Evolutionary conservation across 2,888 invertebrate genomes (phyloP).

Genomic region (Lagria hirta): DNA sequence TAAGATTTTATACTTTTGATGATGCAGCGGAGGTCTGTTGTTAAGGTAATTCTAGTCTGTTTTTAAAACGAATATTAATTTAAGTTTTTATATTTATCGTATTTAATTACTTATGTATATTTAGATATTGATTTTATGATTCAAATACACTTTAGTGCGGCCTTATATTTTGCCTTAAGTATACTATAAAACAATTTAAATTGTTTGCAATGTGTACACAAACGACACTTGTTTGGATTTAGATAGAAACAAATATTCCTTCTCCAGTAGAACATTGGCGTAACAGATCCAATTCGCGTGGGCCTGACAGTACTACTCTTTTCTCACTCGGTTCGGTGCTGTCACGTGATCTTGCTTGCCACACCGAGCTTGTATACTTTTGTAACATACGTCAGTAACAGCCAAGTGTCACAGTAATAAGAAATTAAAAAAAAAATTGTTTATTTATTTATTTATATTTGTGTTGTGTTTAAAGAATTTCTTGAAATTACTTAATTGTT

Average conservation of each 20-base stretch:
- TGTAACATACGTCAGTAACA: too few relatives aligned
- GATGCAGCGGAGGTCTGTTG: slow-evolving; percentile 11
- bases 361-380: too few relatives aligned
- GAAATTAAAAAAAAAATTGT: too few relatives aligned
- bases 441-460: background rate
- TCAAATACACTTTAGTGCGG: slow-evolving; percentile 16
- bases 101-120: slow-evolving; percentile 7
- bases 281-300: background rate
- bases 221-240: too few relatives aligned
- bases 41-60: slow-evolving; percentile 19
- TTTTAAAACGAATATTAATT: slow-evolving; percentile 16
- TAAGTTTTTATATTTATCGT: slow-evolving; percentile 2
- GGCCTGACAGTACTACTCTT: too few relatives aligned
- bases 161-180: slow-evolving; percentile 29
- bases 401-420: too few relatives aligned
- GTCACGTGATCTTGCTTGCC: too few relatives aligned
- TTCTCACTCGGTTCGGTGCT: too few relatives aligned
- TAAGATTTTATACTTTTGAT: slow-evolving; percentile 20
- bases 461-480: too few relatives aligned
- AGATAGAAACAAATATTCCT: too few relatives aligned
- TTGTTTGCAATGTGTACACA: slow-evolving; percentile 8
- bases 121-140: slow-evolving; percentile 2
- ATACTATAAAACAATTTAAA: slow-evolving; percentile 12
- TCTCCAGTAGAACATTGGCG: background rate
- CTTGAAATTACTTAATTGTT: too few relatives aligned